Evolutionary conservation across 2,888 invertebrate genomes (phyloP).

Genomic region (Perizoma affinitatum): DNA sequence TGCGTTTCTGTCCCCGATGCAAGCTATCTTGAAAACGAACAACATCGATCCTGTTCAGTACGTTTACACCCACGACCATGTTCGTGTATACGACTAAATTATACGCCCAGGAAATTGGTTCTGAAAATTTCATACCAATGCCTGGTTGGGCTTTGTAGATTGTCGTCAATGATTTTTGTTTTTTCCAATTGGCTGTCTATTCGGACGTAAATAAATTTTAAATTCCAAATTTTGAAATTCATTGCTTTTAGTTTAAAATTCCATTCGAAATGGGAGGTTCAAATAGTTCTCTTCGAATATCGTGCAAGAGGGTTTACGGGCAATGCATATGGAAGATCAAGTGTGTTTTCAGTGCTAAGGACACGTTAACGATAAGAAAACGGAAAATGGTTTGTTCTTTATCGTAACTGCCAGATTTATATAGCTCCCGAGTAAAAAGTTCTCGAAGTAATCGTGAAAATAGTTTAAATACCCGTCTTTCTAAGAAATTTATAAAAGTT

Average conservation of each 20-base stretch:
- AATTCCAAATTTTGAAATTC: slow-evolving; percentile 9
- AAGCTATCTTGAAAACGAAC: slow-evolving; percentile 22
- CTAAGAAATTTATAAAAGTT: no score
- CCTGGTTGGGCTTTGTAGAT: slow-evolving; percentile 33
- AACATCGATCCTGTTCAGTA: slow-evolving; percentile 23
- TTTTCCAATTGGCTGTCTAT: slow-evolving; percentile 7
- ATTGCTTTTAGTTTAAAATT: background rate
- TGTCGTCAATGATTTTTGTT: background rate
- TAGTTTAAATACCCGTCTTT: no score
- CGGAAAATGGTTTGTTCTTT: slow-evolving; percentile 16
- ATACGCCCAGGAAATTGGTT: slow-evolving; percentile 25
- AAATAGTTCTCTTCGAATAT: slow-evolving; percentile 46
- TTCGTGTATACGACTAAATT: slow-evolving; percentile 26
- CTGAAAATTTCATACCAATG: slow-evolving; percentile 32
- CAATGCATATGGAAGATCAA: slow-evolving; percentile 49
- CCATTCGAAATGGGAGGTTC: slow-evolving; percentile 54
- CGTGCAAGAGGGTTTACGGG: slow-evolving; percentile 50
- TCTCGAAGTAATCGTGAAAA: no score
- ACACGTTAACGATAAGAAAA: slow-evolving; percentile 84
- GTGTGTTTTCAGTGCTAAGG: slow-evolving; percentile 65
- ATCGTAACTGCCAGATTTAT: background rate
- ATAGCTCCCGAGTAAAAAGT: background rate
- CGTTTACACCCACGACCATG: slow-evolving; percentile 28
- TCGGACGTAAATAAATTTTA: slow-evolving; percentile 7
- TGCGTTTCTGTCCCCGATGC: slow-evolving; percentile 11